These are phyloP conservation scores for Monoplex corrugatus DNA, from an alignment of 2,888 invertebrate species.

Conservation along the genomic window DNA sequence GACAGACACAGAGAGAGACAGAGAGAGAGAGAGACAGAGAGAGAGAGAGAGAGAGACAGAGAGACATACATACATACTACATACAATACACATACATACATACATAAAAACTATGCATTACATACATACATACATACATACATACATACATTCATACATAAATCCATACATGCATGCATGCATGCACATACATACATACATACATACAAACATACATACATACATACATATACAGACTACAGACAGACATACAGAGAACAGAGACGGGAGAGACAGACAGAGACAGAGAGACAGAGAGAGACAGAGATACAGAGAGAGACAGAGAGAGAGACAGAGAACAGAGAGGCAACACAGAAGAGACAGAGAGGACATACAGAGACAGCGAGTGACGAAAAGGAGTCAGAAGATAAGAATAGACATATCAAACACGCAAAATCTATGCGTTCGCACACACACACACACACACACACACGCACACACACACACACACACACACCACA, in stretches of 20 bases:
- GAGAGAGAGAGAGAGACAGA: no score
- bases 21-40: no score
- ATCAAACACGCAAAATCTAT: no score
- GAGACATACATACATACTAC: no score
- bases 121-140: not conserved
- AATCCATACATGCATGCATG: not conserved
- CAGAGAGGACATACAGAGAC: no score
- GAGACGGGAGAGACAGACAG: no score
- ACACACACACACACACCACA: constrained; percentile 1
- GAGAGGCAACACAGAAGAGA: no score
- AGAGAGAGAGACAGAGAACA: no score
- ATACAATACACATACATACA: not conserved
- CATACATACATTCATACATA: not conserved
- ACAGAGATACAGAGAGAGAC: no score
- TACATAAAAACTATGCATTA: not conserved
- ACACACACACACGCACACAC: not conserved
- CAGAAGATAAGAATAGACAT: no score
- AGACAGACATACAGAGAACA: constrained; percentile 6
- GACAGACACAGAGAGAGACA: not conserved
- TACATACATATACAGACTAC: not conserved
- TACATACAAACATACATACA: not conserved
- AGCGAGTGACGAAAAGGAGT: no score
- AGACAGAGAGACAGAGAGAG: no score
- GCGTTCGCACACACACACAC: not conserved
- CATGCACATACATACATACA: not conserved